Percentiles rank a stretch among this genome's conserved stretches.
Conservation (phyloP, 1,140 invertebrate genomes). For the Mamestra configurata region DNA sequence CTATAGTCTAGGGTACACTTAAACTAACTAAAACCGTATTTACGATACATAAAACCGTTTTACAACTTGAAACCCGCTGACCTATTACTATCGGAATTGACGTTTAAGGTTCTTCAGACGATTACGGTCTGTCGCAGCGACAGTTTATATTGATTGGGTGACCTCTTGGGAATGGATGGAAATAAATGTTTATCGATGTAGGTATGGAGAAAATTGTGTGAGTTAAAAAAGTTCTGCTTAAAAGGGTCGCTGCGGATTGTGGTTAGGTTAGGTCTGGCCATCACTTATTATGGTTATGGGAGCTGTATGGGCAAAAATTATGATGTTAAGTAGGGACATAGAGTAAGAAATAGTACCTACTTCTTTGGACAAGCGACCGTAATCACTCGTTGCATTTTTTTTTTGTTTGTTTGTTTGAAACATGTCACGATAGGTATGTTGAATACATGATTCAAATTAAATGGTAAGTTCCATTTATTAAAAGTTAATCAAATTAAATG, state of each 20-base stretch:
- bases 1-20: conserved; percentile 46
- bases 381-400: too few relatives aligned
- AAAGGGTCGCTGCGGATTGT: conserved; percentile 25
- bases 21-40: conserved; percentile 61
- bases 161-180: conserved; percentile 4
- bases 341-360: not conserved
- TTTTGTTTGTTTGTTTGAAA: too few relatives aligned
- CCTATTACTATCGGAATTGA: conserved; percentile 38
- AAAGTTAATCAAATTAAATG: too few relatives aligned
- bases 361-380: not conserved
- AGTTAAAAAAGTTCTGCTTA: conserved; percentile 19
- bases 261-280: not conserved
- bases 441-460: too few relatives aligned
- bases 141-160: conserved; percentile 34
- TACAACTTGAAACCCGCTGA: conserved; percentile 54
- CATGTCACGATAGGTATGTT: too few relatives aligned
- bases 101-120: conserved; percentile 40
- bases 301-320: not conserved
- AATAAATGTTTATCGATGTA: conserved; percentile 25
- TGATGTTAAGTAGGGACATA: not conserved
- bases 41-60: conserved; percentile 64
- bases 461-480: too few relatives aligned
- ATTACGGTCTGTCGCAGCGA: conserved; percentile 3
- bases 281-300: conserved; percentile 25
- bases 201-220: not conserved